Evolutionary conservation across 2,113 vertebrate species (phyloP).

Genomic region (Elanoides forficatus): DNA sequence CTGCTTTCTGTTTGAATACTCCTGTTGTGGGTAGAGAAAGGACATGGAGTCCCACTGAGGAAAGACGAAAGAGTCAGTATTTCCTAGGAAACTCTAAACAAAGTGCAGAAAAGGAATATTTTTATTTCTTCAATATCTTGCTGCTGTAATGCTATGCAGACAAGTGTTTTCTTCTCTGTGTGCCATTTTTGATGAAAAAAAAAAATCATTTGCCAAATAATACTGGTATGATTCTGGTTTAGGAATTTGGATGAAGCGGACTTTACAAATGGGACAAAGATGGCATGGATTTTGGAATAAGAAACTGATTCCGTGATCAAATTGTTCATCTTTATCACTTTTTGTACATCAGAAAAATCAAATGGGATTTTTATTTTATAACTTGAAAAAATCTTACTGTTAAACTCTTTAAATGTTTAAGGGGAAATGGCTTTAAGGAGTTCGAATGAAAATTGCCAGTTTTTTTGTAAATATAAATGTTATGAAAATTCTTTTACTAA

Average conservation of each 20-base stretch:
- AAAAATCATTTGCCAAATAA: constrained; percentile 87
- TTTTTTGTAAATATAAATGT: constrained; percentile 94
- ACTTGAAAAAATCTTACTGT: constrained; percentile 86
- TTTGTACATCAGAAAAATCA: constrained; percentile 95
- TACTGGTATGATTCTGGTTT: constrained; percentile 76
- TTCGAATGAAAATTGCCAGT: constrained; percentile 76
- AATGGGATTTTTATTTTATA: constrained; percentile 99
- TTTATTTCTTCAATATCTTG: constrained; percentile 82
- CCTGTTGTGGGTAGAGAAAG: constrained; percentile 59
- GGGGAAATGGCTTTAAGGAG: constrained; percentile 96
- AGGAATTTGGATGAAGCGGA: constrained; percentile 70
- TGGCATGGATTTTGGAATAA: constrained; percentile 76
- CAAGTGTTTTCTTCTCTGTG: constrained; percentile 81
- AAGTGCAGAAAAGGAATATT: constrained; percentile 77
- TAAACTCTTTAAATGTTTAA: constrained; percentile 90
- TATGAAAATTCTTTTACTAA: constrained; percentile 82
- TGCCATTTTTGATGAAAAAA: constrained; percentile 82
- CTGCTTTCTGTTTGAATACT: constrained; percentile 65
- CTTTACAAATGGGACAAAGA: constrained; percentile 72
- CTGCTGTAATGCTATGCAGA: constrained; percentile 90
- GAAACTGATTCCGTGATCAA: constrained; percentile 83
- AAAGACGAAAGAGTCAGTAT: constrained; percentile 60
- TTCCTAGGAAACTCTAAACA: constrained; percentile 73
- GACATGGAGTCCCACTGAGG: constrained; percentile 62
- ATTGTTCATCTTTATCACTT: constrained; percentile 97